Percentiles rank a stretch among this genome's conserved stretches.
phyloP scores from a whole-genome alignment of 1,140 invertebrate species.

The Dendrolimus punctatus region DNA sequence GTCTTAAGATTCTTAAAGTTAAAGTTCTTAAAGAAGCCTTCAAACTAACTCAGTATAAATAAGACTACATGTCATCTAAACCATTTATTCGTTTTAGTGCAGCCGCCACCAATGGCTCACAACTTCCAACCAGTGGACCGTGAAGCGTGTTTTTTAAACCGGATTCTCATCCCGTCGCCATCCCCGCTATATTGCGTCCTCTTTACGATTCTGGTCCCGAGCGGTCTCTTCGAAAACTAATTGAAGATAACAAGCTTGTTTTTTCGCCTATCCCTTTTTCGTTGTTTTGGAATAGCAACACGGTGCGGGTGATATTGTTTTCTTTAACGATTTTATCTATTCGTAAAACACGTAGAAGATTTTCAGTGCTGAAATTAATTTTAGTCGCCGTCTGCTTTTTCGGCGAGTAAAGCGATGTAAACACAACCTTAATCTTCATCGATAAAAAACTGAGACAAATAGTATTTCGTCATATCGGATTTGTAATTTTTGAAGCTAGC shows the following conservation, averaged over 20 bases:
- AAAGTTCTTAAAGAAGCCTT: no score
- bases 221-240: constrained; percentile 49
- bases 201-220: constrained; percentile 42
- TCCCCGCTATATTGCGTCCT: constrained; percentile 34
- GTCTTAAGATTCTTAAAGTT: no score
- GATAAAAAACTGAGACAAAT: no score
- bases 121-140: constrained; percentile 24
- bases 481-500: no score
- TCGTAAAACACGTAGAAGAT: neutral
- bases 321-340: constrained; percentile 10
- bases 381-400: no score
- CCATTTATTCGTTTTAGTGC: constrained; percentile 33
- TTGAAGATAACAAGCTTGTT: constrained; percentile 57
- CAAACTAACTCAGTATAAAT: no score
- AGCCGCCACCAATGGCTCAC: constrained; percentile 10
- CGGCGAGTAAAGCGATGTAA: no score
- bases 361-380: no score
- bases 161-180: constrained; percentile 30
- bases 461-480: no score
- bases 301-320: constrained; percentile 39
- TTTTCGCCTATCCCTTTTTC: constrained; percentile 36
- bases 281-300: constrained; percentile 34
- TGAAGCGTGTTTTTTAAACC: constrained; percentile 42
- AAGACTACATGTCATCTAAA: constrained; percentile 25
- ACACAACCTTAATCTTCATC: no score